Base-by-base conservation (phyloP, 1,140 invertebrate genomes). In the Brachionus paranguensis region DNA sequence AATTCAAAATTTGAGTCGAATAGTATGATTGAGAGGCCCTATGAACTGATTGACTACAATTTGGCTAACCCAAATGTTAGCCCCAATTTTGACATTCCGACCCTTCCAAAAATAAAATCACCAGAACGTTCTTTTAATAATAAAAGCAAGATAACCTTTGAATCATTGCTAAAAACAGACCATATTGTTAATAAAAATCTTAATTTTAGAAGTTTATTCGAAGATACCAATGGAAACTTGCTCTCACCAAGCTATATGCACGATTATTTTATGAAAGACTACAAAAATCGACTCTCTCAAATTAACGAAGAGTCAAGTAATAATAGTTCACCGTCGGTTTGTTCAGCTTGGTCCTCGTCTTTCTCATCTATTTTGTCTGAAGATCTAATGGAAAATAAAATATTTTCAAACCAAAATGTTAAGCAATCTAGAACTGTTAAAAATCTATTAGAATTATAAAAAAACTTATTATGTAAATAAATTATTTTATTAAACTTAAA, bases 281-380 rank as follows among this genome's bases (percentile, higher is more conserved):
- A 76, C 27, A 76, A 76, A 12, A 76, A 76, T 33, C 20, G 72
- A n/a, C 33, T 76, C 12, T 76, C 72, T 11, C 72, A 76, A 50
- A 76, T 76, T 14, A 76, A 76, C 24, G 72, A 76, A 29, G 72
- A 76, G 33, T 76, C 72, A 27, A 76, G 72, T 17, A 50, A 76
- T 50, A 50, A 47, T 47, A 76, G 8, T 12, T 50, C 72, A 4
- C 72, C 43, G 5, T 50, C 72, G 5, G 24, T 76, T 50, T 76
- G 45, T 76, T 76, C 72, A 12, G 45, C 41, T 27, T 76, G 72
- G 72, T 76, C 72, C n/a, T 76, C 72, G 27, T 76, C 72, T 0
- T 76, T 76, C 10, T 76, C 72, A 50, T 76, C 72, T 50, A 50
- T 76, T 29, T 10, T 76, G 33, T 76, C 72, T 1, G 72, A 76